Conservation (phyloP, 2,888 invertebrate genomes). For the Alloscopus bannaensis region DNA sequence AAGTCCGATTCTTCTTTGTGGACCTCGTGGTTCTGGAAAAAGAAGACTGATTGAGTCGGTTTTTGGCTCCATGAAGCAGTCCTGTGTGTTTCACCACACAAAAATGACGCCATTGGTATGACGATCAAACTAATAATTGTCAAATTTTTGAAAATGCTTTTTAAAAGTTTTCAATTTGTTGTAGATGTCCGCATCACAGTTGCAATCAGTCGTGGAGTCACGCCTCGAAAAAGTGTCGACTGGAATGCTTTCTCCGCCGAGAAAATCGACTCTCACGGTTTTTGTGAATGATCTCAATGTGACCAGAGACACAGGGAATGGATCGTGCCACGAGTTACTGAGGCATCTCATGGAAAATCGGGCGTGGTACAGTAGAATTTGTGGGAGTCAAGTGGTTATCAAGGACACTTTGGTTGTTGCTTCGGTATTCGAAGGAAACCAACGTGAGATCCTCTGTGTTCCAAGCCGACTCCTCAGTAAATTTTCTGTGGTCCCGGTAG, state of each 20-base stretch:
- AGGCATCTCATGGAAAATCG: conserved; percentile 22
- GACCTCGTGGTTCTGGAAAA: too few relatives aligned
- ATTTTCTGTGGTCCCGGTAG: conserved; percentile 20
- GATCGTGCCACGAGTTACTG: conserved; percentile 24
- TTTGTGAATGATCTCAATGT: conserved; percentile 36
- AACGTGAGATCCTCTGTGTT: not conserved
- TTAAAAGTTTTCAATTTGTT: not conserved
- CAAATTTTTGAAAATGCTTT: not conserved
- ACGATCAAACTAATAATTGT: too few relatives aligned
- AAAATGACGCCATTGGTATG: conserved; percentile 25
- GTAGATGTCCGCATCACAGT: conserved; percentile 25
- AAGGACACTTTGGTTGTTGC: conserved; percentile 20
- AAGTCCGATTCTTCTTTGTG: too few relatives aligned
- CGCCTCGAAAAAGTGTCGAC: conserved; percentile 33
- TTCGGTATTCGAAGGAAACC: too few relatives aligned
- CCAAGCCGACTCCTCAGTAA: conserved; percentile 14
- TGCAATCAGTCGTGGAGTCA: conserved; percentile 26
- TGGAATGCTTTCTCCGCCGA: conserved; percentile 6
- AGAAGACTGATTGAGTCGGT: not conserved
- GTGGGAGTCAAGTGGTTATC: not conserved
- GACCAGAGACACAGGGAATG: not conserved
- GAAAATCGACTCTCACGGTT: conserved; percentile 14
- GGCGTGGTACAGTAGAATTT: conserved; percentile 27
- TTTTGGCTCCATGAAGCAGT: not conserved
- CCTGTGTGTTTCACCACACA: too few relatives aligned